Evolutionary conservation across 2,113 vertebrate species (phyloP), one percentile per base, ranked within the genome.

Genomic region (Microcebus ravelobensis): DNA sequence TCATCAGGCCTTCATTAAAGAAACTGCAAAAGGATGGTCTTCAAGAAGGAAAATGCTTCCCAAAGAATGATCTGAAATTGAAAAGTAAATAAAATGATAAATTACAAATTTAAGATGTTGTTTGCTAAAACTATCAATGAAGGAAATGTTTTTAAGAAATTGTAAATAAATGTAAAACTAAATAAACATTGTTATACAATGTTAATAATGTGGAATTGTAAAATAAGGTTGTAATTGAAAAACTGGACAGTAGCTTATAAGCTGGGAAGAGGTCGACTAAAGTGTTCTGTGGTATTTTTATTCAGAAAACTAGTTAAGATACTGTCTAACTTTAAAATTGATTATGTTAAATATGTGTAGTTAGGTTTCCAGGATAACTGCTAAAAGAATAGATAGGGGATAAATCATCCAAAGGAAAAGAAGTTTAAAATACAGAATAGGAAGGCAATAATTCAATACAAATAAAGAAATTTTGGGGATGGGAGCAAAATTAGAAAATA

Each of bases 151-250:
- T 94, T 39, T 95, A 89, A 89, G 52, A 97, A 93, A 87, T 79
- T 95, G 39, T 95, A 84, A 87, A 82, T 31, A 93, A 71, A 65
- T 95, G 31, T 96, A 94, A 94, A 91, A 83, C 11, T 39, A 45
- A 96, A 84, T 85, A 96, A 97, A 95, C 31, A 83, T 83, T 94
- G 12, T 81, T 96, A 57, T 82, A 29, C 45, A 96, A 71, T 13
- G 70, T 96, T 77, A 70, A 36, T 81, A 57, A 80, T 74, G 48
- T 95, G 57, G 14, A 90, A 81, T 97, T 87, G 86, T 80, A 80
- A 93, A 93, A 52, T 74, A 89, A 92, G 23, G 18, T 6, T 86
- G 20, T 91, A 77, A 87, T 55, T 96, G 63, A 57, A 85, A 85
- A 97, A 65, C 13, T 82, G 18, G 25, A 77, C 11, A 70, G 21